Conservation (phyloP, 1,140 invertebrate genomes). For the Trachymyrmex cornetzi region DNA sequence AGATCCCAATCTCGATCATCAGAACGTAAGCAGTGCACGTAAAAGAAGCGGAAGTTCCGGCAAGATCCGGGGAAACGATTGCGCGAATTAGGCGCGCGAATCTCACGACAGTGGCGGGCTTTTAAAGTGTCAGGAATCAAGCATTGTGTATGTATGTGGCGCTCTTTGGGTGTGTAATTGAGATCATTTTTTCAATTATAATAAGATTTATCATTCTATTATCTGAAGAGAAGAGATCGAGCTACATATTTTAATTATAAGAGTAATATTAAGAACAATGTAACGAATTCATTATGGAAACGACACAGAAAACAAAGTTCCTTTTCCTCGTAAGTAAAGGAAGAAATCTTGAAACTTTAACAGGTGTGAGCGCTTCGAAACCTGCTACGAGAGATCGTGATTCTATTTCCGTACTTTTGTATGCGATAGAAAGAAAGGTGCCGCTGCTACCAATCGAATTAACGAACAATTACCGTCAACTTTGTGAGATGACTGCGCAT, state of each 20-base stretch:
- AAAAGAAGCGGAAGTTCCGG: slow-evolving; percentile 63
- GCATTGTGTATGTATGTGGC: neutral
- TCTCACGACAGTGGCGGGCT: slow-evolving; percentile 7
- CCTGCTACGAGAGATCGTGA: slow-evolving; percentile 24
- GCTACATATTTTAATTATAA: neutral
- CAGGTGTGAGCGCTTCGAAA: slow-evolving; percentile 62
- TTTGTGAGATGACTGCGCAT: slow-evolving; percentile 67
- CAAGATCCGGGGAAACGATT: slow-evolving; percentile 35
- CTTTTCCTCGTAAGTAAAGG: neutral
- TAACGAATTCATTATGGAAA: slow-evolving; percentile 5
- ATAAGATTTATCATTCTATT: neutral
- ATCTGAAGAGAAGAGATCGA: no score
- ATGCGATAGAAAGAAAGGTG: slow-evolving; percentile 45
- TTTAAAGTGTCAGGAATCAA: neutral
- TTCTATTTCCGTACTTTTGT: slow-evolving; percentile 35
- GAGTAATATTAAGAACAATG: neutral
- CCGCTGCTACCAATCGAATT: slow-evolving; percentile 52
- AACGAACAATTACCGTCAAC: slow-evolving; percentile 70
- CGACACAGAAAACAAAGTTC: neutral
- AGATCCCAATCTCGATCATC: slow-evolving; percentile 58
- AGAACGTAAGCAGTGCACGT: slow-evolving; percentile 49
- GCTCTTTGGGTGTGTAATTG: neutral
- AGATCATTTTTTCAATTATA: neutral
- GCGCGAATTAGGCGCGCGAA: slow-evolving; percentile 25
- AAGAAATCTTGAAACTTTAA: slow-evolving; percentile 42